Percentiles rank a stretch among this genome's conserved stretches.
These are phyloP conservation scores for Mobula birostris DNA, from an alignment of 2,113 vertebrate species.

Conservation along the genomic window DNA sequence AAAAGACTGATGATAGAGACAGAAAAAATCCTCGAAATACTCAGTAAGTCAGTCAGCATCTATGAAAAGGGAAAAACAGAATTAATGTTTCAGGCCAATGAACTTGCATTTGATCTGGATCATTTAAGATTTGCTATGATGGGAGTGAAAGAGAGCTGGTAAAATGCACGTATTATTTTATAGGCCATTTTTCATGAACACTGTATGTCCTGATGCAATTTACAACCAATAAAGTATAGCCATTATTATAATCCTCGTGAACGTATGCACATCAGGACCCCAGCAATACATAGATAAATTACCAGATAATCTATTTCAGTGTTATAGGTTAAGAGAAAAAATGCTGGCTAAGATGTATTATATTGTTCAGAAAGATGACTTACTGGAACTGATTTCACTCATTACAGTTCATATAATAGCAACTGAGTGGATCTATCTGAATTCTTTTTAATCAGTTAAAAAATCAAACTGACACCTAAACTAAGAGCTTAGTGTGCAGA, in stretches of 20 bases:
- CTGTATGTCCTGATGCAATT: background rate
- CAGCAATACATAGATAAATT: background rate
- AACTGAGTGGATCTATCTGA: constrained; percentile 2
- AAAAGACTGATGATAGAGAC: too few species aligned
- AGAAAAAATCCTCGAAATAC: too few species aligned
- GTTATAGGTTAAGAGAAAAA: background rate
- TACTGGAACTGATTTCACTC: background rate
- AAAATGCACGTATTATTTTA: background rate
- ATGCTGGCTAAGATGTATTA: background rate
- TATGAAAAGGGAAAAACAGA: too few species aligned
- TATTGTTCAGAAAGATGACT: background rate
- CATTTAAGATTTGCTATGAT: background rate
- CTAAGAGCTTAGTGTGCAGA: background rate
- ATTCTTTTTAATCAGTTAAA: background rate
- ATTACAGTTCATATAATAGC: background rate
- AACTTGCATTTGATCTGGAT: too few species aligned
- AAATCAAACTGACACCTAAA: background rate
- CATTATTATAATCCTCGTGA: too few species aligned
- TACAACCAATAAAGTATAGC: background rate
- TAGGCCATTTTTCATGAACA: background rate
- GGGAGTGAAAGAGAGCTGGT: background rate
- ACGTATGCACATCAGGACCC: background rate
- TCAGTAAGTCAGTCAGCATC: too few species aligned
- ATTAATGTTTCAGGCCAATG: too few species aligned
- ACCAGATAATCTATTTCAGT: background rate